Evolutionary conservation across 2,797 vertebrate genomes (phyloP).

Genomic region (Coregonus sp.): DNA sequence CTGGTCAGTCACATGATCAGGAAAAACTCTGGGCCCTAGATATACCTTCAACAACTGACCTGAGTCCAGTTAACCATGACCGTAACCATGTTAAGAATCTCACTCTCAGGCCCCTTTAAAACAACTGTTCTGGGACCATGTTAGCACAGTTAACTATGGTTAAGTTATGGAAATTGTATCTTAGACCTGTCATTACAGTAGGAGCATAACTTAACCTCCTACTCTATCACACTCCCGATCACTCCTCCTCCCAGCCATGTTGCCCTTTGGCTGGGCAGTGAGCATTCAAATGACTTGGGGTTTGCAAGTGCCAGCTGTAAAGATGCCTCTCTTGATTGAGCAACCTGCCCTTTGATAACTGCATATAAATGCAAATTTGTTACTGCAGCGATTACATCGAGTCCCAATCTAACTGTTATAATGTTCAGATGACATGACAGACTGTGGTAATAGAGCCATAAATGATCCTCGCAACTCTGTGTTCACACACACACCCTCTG

Average conservation of each 20-base stretch:
- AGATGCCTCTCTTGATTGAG: conserved; percentile 53
- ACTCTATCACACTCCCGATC: background rate
- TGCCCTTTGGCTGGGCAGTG: conserved; percentile 67
- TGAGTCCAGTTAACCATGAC: background rate
- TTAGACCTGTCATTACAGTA: background rate
- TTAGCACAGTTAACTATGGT: too few species aligned
- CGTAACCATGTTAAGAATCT: background rate
- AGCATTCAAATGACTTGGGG: conserved; percentile 67
- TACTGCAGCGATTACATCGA: conserved; percentile 5
- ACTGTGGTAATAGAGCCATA: conserved; percentile 21
- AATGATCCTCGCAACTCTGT: conserved; percentile 46
- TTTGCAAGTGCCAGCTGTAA: conserved; percentile 50
- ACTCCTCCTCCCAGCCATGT: background rate
- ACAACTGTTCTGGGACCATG: too few species aligned
- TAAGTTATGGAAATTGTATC: background rate
- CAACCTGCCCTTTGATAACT: conserved; percentile 46
- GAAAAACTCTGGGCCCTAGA: background rate
- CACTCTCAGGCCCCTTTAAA: too few species aligned
- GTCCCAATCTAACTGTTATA: conserved; percentile 41
- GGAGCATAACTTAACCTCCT: background rate
- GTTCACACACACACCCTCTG: conserved; percentile 4
- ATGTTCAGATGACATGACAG: conserved; percentile 11
- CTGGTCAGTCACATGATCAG: too few species aligned
- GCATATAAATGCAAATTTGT: conserved; percentile 65
- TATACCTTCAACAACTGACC: background rate